Evolutionary conservation across 2,888 invertebrate species (phyloP).

Genomic region (Mythimna pallens): DNA sequence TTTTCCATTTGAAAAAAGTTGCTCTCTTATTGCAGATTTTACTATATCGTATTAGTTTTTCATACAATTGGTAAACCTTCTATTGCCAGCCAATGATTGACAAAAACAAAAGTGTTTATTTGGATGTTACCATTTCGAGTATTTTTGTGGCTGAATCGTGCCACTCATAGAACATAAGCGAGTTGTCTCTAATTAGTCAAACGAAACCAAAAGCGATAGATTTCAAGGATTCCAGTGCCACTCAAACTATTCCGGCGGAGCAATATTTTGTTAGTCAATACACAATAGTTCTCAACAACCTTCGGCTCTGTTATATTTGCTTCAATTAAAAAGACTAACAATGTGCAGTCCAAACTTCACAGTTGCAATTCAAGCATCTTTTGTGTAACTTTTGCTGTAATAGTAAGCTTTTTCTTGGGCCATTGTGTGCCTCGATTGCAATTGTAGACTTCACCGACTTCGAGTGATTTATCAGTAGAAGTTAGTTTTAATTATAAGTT

Average conservation of each 20-base stretch:
- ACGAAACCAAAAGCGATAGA: not conserved
- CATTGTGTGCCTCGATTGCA: not conserved
- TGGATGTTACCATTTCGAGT: not conserved
- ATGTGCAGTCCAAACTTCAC: not conserved
- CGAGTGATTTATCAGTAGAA: not conserved
- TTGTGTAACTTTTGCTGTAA: not conserved
- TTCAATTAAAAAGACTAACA: constrained; percentile 2
- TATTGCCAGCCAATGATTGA: not conserved
- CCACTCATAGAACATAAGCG: constrained; percentile 4
- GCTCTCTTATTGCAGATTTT: no score
- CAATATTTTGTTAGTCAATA: constrained; percentile 1
- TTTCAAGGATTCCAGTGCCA: not conserved
- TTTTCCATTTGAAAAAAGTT: no score
- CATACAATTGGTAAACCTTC: not conserved
- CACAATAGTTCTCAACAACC: not conserved
- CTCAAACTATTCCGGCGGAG: not conserved
- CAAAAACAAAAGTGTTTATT: not conserved
- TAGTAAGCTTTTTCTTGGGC: not conserved
- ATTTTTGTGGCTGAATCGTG: not conserved
- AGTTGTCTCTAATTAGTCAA: constrained; percentile 36
- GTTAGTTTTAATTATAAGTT: not conserved
- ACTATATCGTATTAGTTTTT: not conserved
- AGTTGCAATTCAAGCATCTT: not conserved
- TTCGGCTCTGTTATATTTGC: not conserved
- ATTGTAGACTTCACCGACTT: not conserved